A percentile compares a stretch with the other conserved stretches of the same genome.
Conservation (phyloP, 2,797 vertebrate species). For the Hoplostethus mediterraneus region DNA sequence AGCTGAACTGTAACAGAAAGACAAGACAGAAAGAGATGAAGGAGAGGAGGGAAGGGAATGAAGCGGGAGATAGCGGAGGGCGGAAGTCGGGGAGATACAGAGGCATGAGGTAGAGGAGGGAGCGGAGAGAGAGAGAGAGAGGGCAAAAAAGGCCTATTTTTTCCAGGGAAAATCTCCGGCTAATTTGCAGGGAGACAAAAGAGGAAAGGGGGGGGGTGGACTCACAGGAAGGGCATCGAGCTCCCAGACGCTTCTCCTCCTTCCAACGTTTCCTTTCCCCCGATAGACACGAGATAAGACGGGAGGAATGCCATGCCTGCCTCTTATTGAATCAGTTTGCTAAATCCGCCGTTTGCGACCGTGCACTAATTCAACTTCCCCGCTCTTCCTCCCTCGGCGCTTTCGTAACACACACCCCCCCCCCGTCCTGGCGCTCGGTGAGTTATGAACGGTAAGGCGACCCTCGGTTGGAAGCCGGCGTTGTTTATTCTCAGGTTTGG, state of each 20-base stretch:
- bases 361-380: slow-evolving; percentile 57
- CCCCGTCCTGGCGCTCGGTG: slow-evolving; percentile 7
- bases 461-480: slow-evolving; percentile 18
- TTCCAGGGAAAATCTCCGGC: slow-evolving; percentile 1
- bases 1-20: slow-evolving; percentile 25
- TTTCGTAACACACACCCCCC: slow-evolving; percentile 41
- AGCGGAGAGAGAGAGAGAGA: slow-evolving; percentile 6
- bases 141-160: too few relatives aligned
- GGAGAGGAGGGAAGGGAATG: slow-evolving; percentile 4
- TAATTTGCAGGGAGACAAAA: slow-evolving; percentile 37
- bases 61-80: neutral
- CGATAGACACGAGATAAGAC: slow-evolving; percentile 53
- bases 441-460: slow-evolving; percentile 35
- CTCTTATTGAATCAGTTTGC: slow-evolving; percentile 61
- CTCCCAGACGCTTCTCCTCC: slow-evolving; percentile 42
- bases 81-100: neutral
- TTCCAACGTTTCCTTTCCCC: slow-evolving; percentile 40
- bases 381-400: slow-evolving; percentile 30
- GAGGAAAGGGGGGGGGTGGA: slow-evolving; percentile 30
- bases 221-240: slow-evolving; percentile 41
- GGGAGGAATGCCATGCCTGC: slow-evolving; percentile 56
- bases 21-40: slow-evolving; percentile 18
- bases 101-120: neutral
- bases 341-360: slow-evolving; percentile 42
- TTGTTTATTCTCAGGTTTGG: slow-evolving; percentile 48